These are phyloP conservation scores for Heliconius ismenius DNA, from an alignment of 2,888 invertebrate species.

Conservation along the genomic window DNA sequence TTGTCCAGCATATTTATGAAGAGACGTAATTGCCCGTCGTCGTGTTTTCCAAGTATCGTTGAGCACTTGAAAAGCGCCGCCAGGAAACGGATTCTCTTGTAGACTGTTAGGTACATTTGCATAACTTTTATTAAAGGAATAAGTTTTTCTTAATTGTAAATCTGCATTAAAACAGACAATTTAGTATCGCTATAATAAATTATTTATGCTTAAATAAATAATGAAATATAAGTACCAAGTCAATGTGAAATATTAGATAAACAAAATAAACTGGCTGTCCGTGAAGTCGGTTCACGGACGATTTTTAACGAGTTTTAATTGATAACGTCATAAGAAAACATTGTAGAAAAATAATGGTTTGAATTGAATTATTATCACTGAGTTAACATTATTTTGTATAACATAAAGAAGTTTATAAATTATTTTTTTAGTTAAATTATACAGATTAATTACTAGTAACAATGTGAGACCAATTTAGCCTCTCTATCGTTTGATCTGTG, in stretches of 20 bases:
- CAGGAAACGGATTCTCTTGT: slow-evolving; percentile 32
- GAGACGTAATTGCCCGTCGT: slow-evolving; percentile 34
- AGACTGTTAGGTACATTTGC: slow-evolving; percentile 24
- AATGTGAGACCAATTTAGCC: too few relatives aligned
- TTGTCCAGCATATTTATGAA: slow-evolving; percentile 38
- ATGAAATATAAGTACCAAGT: neutral
- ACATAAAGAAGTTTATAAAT: too few relatives aligned
- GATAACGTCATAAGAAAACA: too few relatives aligned
- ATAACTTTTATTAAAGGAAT: slow-evolving; percentile 22
- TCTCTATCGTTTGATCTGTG: too few relatives aligned
- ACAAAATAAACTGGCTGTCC: too few relatives aligned
- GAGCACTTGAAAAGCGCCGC: slow-evolving; percentile 35
- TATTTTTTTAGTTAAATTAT: too few relatives aligned
- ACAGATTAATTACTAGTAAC: too few relatives aligned
- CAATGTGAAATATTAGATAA: slow-evolving; percentile 1
- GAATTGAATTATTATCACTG: too few relatives aligned
- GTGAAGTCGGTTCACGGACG: too few relatives aligned
- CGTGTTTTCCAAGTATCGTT: slow-evolving; percentile 37
- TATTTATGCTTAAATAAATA: neutral
- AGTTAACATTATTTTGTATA: too few relatives aligned
- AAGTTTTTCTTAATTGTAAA: slow-evolving; percentile 15
- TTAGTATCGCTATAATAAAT: neutral
- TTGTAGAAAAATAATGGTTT: too few relatives aligned
- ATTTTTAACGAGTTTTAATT: too few relatives aligned
- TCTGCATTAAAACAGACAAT: neutral